Evolutionary conservation across 2,797 vertebrate species (phyloP).

Genomic region (Etheostoma nigrum): DNA sequence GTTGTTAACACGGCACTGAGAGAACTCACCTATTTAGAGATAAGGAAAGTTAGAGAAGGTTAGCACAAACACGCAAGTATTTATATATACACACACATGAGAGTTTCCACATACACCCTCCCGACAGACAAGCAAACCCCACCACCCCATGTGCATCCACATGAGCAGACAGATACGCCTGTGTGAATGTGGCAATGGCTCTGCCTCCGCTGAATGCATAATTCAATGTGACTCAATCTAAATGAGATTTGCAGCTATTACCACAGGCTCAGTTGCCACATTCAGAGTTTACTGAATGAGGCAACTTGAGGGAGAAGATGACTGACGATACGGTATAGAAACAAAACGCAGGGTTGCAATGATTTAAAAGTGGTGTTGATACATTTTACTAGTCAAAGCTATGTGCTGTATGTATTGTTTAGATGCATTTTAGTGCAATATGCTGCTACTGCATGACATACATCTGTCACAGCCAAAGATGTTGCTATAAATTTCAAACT

Average conservation of each 20-base stretch:
- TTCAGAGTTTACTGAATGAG: slow-evolving; percentile 41
- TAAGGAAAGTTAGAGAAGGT: slow-evolving; percentile 14
- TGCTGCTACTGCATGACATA: too few relatives aligned
- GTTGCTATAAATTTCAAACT: too few relatives aligned
- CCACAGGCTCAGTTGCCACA: slow-evolving; percentile 3
- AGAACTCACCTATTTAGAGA: slow-evolving; percentile 90
- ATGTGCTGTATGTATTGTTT: background rate
- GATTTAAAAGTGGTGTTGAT: slow-evolving; percentile 15
- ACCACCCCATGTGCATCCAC: background rate
- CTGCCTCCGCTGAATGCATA: slow-evolving; percentile 54
- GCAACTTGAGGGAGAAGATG: slow-evolving; percentile 36
- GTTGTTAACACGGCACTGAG: slow-evolving; percentile 91
- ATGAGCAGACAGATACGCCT: slow-evolving; percentile 32
- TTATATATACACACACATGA: background rate
- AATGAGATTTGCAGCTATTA: slow-evolving; percentile 68
- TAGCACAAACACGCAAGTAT: background rate
- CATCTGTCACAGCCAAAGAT: too few relatives aligned
- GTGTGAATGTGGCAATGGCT: slow-evolving; percentile 23
- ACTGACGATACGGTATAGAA: background rate
- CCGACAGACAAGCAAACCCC: slow-evolving; percentile 24
- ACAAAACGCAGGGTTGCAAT: background rate
- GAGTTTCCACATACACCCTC: slow-evolving; percentile 8
- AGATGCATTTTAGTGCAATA: background rate
- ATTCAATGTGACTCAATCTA: slow-evolving; percentile 65
- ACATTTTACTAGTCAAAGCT: background rate